Evolutionary conservation across 1,140 invertebrate species (phyloP), one percentile per base, ranked within the genome.

Genomic region (Vollenhovia emeryi): DNA sequence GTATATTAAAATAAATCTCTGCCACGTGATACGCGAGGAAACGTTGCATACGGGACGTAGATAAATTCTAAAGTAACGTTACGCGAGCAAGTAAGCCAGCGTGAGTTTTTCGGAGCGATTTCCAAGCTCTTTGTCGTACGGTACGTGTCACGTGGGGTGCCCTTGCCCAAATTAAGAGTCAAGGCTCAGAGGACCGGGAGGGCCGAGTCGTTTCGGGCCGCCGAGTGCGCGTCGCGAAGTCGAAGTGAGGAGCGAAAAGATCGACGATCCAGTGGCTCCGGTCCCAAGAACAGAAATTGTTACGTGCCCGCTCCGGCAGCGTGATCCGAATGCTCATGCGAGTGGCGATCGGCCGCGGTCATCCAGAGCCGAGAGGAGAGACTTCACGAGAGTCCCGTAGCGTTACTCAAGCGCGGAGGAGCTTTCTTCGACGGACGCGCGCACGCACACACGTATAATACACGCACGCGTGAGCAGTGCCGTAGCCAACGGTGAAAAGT

Each of bases 251-350:
- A 89, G 86, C 66, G 79, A 87, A 73, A 85, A 76, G 88, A 89
- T 86, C 87, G 88, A 88, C 87, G 88, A 88, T 88, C 87, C 88
- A 78, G 87, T 89, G 88, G 88, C 87, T 89, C 90, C 78, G 91
- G 90, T 93, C 92, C 91, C 84, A 87, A 91, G 92, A 92, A 93
- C 89, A 91, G 91, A 92, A 93, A 92, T 92, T 93, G 91, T 93
- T 92, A 92, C 91, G 91, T 92, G 92, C 91, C 87, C 84, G 89
- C 90, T 88, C 75, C 66, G 83, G 74, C 73, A 73, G 85, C 91
- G 92, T 93, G 92, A 92, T 90, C 82, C 79, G 92, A 92, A 93
- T 93, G 88, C 87, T 89, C 79, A 89, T 89, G 88, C 85, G 78
- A 50, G 33, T 45, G 78, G 18, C 60, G 86, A 89, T 89, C 88